Base-by-base conservation (phyloP, 2,888 invertebrate species). In the Anorthoa munda region DNA sequence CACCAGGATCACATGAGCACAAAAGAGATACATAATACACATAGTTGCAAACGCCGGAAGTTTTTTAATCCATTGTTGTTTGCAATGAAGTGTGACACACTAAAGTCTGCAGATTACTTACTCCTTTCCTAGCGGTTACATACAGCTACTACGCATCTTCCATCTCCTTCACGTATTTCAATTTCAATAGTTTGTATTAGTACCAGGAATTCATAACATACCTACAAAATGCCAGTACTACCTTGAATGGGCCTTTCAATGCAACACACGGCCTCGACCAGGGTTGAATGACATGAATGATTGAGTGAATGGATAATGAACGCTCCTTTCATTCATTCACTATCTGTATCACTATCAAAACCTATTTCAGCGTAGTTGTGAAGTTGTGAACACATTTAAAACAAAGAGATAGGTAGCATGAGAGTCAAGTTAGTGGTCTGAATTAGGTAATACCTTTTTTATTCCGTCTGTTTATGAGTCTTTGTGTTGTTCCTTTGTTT, bases 231-330 rank as follows among this genome's bases (percentile, higher is more conserved):
- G 77, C 81, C 82, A 86, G 86, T 85, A 82, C 63, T 84, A 83
- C 90, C 90, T 90, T 93, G 91, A 93, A 93, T 92, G 90, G 87
- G 87, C 87, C 90, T 92, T 92, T 90, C 88, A 90, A 88, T 90
- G 88, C 88, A 89, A 77, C 85, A 83, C 83, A 85, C 74, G 88
- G 87, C 89, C 89, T 87, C 89, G 86, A 79, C 80, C 66, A 75
- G 88, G 87, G 89, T 85, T 91, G 91, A 92, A 91, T 91, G 92
- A 91, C 89, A 90, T 82, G 86, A 86, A 89, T 88, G 87, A 86
- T 86, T 83, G 80, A 83, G 75, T 66, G 89, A 88, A 88, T 87
- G 87, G 82, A 85, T 84, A 84, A 82, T 79, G 70, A 72, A 76
- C 65, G 61, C 58, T 73, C 77, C 77, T 83, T 87, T 83, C 86